Percentiles rank a stretch among this genome's conserved stretches.
phyloP scores from a whole-genome alignment of 2,113 vertebrate genomes.

The Diphyllodes magnificus region DNA sequence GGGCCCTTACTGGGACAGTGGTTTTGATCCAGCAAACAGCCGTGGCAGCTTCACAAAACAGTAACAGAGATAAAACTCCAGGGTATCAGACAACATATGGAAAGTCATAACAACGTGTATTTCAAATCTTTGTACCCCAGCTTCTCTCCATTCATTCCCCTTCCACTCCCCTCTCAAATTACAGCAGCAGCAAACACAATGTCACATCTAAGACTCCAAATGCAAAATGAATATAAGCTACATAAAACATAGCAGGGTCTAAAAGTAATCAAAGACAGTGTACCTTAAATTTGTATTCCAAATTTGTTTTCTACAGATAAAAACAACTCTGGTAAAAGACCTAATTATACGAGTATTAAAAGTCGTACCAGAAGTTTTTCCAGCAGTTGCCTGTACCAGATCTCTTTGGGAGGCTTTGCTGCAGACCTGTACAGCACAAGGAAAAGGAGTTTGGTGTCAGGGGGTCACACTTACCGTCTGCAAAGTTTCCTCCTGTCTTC shows the following conservation, averaged over 20 bases:
- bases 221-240: neutral
- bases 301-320: neutral
- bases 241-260: neutral
- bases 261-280: neutral
- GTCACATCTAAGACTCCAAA: neutral
- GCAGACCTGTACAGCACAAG: neutral
- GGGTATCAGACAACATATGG: neutral
- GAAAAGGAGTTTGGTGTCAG: neutral
- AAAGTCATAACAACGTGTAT: neutral
- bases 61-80: neutral
- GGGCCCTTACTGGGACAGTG: neutral
- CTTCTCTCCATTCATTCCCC: neutral
- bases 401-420: neutral
- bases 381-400: neutral
- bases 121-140: neutral
- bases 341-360: neutral
- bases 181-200: neutral
- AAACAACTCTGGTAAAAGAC: neutral
- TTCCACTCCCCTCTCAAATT: neutral
- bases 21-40: neutral
- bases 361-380: neutral
- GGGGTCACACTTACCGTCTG: constrained; percentile 81
- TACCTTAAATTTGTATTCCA: neutral
- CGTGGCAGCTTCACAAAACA: neutral
- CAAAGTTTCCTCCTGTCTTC: constrained; percentile 82